phyloP scores from a whole-genome alignment of 2,797 vertebrate species.

The Silurus aristotelis region DNA sequence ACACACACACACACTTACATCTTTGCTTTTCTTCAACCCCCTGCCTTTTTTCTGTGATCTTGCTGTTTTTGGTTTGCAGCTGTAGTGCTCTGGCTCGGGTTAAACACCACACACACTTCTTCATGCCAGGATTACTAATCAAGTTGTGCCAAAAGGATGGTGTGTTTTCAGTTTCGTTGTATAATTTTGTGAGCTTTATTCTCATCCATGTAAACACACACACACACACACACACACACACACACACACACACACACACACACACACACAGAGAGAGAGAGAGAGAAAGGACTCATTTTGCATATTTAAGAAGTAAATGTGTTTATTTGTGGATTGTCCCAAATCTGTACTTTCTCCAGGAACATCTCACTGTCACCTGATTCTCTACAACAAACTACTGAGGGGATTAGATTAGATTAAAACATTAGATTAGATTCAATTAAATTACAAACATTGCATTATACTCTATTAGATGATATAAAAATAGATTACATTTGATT shows the following conservation, averaged over 20 bases:
- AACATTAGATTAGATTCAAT: not conserved
- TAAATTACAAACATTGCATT: too few species aligned
- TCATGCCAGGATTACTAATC: constrained; percentile 24
- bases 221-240: not conserved
- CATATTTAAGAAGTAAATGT: not conserved
- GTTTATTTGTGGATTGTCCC: not conserved
- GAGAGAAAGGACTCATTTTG: not conserved
- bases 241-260: not conserved
- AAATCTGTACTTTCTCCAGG: not conserved
- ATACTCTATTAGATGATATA: too few species aligned
- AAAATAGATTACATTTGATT: too few species aligned
- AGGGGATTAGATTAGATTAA: not conserved
- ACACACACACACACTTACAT: not conserved
- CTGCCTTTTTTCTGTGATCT: not conserved
- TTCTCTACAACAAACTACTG: not conserved
- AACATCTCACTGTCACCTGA: not conserved
- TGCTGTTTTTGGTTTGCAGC: constrained; percentile 22
- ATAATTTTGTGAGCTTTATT: not conserved
- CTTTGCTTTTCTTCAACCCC: not conserved
- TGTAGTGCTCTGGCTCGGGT: constrained; percentile 12
- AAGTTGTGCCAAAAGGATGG: constrained; percentile 5
- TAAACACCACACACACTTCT: not conserved
- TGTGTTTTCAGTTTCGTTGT: constrained; percentile 1
- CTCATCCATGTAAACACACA: not conserved
- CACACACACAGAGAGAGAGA: not conserved